Evolutionary conservation across 2,888 invertebrate genomes (phyloP), one percentile per base, ranked within the genome.

Genomic region (Drosophila nigritarsus): DNA sequence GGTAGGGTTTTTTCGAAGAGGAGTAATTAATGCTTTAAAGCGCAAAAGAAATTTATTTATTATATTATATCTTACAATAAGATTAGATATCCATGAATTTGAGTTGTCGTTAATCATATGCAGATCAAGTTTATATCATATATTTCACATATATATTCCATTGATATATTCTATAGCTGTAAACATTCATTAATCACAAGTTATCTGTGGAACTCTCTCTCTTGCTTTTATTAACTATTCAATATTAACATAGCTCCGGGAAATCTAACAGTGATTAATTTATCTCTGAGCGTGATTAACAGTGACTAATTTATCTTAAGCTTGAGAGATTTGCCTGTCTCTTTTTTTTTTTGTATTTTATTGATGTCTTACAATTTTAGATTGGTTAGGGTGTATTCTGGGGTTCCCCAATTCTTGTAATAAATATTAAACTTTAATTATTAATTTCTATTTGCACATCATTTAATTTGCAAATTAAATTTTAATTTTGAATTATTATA

Each of bases 1-100:
- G 86, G 81, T 83, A 86, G 82, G 83, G 83, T 83, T 77, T 27
- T 56, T 45, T 3, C 5, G 5, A 49, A 18, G 27, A 27, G 24
- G 1, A 24, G 9, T 29, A 45, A 24, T 24, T 45, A 45, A 45
- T 45, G 7, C 45, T 8, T 15, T 15, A 15, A 45, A 45, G 13
- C 8, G 49, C 5, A 2, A 29, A 15, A 49, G 3, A 49, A 27
- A 27, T 18, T 9, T 24, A 18, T 27, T 49, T 27, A 77, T 48
- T 62, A 30, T 30, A 30, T 30, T 9, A 30, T 9, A 45, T 15
- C 24, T 15, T 24, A 45, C 24, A 24, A 40, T 18, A 5, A 36
- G 56, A 64, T 76, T 36, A 71, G 62, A 63, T 65, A 27, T 20
- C 36, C 8, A 34, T 34, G 34, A 11, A 24, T 18, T 38, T 8